phyloP scores from a whole-genome alignment of 2,888 invertebrate genomes.

The Nephrotoma guestfalica region DNA sequence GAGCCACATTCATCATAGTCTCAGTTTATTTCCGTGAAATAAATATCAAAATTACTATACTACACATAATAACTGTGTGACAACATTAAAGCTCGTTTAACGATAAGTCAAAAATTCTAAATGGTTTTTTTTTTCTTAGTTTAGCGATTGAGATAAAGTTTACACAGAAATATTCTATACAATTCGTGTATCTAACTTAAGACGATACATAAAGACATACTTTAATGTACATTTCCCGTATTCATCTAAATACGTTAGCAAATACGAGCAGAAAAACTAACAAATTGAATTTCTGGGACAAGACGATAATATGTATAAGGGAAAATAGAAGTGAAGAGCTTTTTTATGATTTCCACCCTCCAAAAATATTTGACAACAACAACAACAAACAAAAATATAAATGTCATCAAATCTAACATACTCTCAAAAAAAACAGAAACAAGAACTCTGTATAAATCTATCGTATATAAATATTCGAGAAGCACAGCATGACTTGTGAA shows the following conservation, averaged over 20 bases:
- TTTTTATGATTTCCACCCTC: neutral
- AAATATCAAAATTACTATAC: neutral
- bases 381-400: neutral
- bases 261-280: neutral
- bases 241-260: neutral
- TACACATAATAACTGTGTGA: neutral
- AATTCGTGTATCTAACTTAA: neutral
- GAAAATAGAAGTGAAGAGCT: neutral
- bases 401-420: neutral
- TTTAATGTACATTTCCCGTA: neutral
- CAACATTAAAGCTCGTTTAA: neutral
- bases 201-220: neutral
- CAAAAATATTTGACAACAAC: neutral
- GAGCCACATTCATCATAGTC: neutral
- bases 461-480: neutral
- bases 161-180: neutral
- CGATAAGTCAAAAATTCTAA: neutral
- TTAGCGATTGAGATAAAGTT: neutral
- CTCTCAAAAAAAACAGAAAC: neutral
- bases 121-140: neutral
- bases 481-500: neutral
- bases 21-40: neutral
- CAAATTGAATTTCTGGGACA: neutral
- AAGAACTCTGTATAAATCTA: neutral
- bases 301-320: neutral